Evolutionary conservation across 2,888 invertebrate genomes (phyloP), one percentile per base, ranked within the genome.

Genomic region (Lepas anatifera): DNA sequence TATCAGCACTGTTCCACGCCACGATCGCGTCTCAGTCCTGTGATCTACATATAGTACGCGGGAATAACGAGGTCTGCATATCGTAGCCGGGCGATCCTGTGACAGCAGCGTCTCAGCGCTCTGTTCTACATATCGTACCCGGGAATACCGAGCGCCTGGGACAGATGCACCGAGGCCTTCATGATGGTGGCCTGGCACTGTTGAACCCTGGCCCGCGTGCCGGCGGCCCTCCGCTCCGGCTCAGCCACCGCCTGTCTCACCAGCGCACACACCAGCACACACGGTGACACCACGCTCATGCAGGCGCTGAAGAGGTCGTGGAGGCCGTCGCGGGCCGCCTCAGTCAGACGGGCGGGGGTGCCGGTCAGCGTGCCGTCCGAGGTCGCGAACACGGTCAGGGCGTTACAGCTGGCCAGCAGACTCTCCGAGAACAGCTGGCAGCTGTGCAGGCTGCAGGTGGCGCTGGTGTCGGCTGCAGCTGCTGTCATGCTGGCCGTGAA

Each of bases 201-300:
- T 16, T 71, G 73, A 6, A 73, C 52, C 41, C 70, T 48, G 22
- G 52, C 29, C 8, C 68, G 58, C 16, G 63, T 68, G n/a, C 69
- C 70, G 37, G 67, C 68, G n/a, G 58, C 13, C 58, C 13, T 11
- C 18, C 32, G 10, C 18, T 68, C 68, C 52, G 16, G 29, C 71
- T 77, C 77, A 29, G 77, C 76, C 37, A 77, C 76, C 16, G 78
- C 75, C 48, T 78, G 78, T 29, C 76, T 76, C 7, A 78, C 75
- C 2, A 77, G 76, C 58, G 76, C 75, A 73, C 78, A 78, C 29
- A 78, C 75, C 74, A 79, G 78, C 7, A 79, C 76, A 70, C 77
- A 77, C 22, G 78, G 77, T 1, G 79, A 78, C 13, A 78, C 77
- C 16, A 79, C 76, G 67, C 78, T 77, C 77, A 79, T 77, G 73